Percentiles rank a stretch among this genome's conserved stretches.
These are phyloP conservation scores for Menidia menidia DNA, from an alignment of 2,797 vertebrate genomes.

Conservation along the genomic window DNA sequence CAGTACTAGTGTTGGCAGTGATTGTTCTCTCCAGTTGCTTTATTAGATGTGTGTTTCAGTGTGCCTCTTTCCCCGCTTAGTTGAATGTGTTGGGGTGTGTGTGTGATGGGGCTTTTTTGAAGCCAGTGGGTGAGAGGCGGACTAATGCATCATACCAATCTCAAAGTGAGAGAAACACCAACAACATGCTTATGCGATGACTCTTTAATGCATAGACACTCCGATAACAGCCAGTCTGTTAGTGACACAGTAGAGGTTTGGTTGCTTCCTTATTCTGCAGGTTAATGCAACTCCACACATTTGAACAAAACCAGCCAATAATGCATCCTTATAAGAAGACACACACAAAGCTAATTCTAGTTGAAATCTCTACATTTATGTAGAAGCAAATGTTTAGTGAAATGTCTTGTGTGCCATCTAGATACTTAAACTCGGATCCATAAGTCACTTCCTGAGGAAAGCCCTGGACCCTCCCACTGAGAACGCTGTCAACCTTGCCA, in stretches of 20 bases:
- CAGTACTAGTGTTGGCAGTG: conserved; percentile 49
- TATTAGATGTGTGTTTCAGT: conserved; percentile 46
- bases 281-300: not conserved
- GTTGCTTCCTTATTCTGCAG: conserved; percentile 7
- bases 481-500: conserved; percentile 88
- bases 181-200: conserved; percentile 36
- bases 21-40: conserved; percentile 51
- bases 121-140: conserved; percentile 62
- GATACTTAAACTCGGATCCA: conserved; percentile 94
- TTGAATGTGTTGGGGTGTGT: conserved; percentile 37
- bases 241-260: conserved; percentile 17
- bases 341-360: not conserved
- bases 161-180: conserved; percentile 65
- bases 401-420: conserved; percentile 57
- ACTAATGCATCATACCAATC: conserved; percentile 67
- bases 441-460: conserved; percentile 90
- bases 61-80: conserved; percentile 29
- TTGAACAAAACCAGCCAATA: no score
- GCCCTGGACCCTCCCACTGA: conserved; percentile 91
- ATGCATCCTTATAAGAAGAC: not conserved
- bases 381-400: not conserved
- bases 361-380: not conserved
- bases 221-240: conserved; percentile 37
- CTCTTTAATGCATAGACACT: conserved; percentile 56
- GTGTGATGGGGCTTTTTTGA: conserved; percentile 37